Base-by-base conservation (phyloP, 2,113 vertebrate genomes). In the Cebidichthys violaceus region DNA sequence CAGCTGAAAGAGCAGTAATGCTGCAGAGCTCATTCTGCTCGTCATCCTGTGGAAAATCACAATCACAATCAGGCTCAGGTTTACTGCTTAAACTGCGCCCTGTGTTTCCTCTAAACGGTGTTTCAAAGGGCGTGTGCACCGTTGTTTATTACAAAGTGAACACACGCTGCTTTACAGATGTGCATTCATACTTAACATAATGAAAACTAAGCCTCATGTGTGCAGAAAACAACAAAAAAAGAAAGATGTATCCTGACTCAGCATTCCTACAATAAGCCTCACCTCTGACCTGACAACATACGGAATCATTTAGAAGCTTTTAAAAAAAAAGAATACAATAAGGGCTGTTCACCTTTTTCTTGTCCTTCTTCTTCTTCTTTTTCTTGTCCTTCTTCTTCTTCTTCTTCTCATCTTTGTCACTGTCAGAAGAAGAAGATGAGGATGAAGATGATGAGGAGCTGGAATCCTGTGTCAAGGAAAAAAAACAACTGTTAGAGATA, bases 401-500 rank as follows among this genome's bases (percentile, higher is more conserved):
- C 20, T 91, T 92, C 64, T 91, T 92, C 70, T 86, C 81, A 2
- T 89, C 77, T 41, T 89, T 59, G 2, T 93, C 86, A 14, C 91
- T 89, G 47, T 91, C 88, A 72, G 90, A 93, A 10, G 85, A 91
- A 20, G 88, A 87, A 0, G 86, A 88, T 50, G 88, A 88, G 11
- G 82, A 88, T 10, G 80, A 91, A 22, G 88, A 88, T 11, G 82
- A 88, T 10, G 80, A 91, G 24, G 85, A 90, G 57, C 91, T 82
- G 31, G 87, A 92, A 69, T 87, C 89, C 92, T 93, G 74, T 22
- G 43, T 41, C 15, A 81, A n/a, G 13, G 17, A 27, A 75, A 55
- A 57, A 10, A 17, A 45, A 47, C 6, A 8, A 3, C 35, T 7
- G 6, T 37, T 37, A 9, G 22, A 17, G 3, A 54, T 9, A 9